Conservation (phyloP, 1,140 invertebrate genomes). For the Orussus abietinus region DNA sequence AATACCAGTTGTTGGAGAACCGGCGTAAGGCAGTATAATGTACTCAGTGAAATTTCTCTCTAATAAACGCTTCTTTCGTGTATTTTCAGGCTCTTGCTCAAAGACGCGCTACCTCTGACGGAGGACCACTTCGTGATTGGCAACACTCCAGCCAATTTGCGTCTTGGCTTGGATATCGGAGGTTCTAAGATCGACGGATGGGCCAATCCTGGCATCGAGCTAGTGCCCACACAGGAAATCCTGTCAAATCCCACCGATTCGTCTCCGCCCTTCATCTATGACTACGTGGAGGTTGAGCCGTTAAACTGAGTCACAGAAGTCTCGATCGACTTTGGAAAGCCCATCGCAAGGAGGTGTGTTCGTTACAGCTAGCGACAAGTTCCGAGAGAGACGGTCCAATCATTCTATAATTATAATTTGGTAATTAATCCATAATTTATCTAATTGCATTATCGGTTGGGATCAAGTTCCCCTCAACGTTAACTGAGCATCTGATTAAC, state of each 20-base stretch:
- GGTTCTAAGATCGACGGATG: slow-evolving; percentile 38
- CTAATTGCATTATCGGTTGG: too few relatives aligned
- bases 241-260: slow-evolving; percentile 29
- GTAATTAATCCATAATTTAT: too few relatives aligned
- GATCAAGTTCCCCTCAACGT: too few relatives aligned
- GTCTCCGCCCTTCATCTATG: slow-evolving; percentile 42
- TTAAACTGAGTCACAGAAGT: slow-evolving; percentile 47
- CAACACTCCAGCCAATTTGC: slow-evolving; percentile 44
- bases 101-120: slow-evolving; percentile 51
- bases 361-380: too few relatives aligned
- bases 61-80: too few relatives aligned
- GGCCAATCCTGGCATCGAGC: slow-evolving; percentile 32
- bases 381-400: too few relatives aligned
- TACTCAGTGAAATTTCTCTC: too few relatives aligned
- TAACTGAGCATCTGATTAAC: too few relatives aligned
- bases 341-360: too few relatives aligned
- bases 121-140: slow-evolving; percentile 57
- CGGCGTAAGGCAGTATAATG: too few relatives aligned
- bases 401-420: too few relatives aligned
- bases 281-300: slow-evolving; percentile 46
- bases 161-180: slow-evolving; percentile 46
- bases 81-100: slow-evolving; percentile 47
- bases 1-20: too few relatives aligned
- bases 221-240: slow-evolving; percentile 27
- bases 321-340: background rate